Evolutionary conservation across 2,888 invertebrate genomes (phyloP).

Genomic region (Cephus sareptanus): DNA sequence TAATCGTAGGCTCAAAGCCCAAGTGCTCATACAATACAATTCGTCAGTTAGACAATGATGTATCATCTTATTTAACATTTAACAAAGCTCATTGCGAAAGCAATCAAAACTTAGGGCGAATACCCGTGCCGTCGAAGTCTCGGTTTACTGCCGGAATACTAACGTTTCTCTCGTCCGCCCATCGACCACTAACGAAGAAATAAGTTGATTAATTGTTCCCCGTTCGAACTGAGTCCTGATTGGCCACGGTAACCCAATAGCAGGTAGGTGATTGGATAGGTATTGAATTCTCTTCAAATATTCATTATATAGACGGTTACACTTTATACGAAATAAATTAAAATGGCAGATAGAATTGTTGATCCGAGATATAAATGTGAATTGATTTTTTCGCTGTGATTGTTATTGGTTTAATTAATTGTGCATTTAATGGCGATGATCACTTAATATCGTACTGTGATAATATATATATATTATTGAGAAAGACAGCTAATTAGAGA

Average conservation of each 20-base stretch:
- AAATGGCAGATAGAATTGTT: background rate
- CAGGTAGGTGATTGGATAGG: background rate
- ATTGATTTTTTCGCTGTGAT: background rate
- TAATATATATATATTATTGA: too few relatives aligned
- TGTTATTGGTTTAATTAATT: background rate
- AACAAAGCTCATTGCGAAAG: slow-evolving; percentile 64
- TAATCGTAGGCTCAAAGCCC: background rate
- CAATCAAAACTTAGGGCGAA: slow-evolving; percentile 61
- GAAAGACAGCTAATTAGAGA: background rate
- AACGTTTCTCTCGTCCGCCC: slow-evolving; percentile 35
- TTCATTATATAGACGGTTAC: background rate
- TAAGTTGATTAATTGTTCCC: slow-evolving; percentile 48
- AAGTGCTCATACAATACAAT: slow-evolving; percentile 12
- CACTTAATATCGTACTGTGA: too few relatives aligned
- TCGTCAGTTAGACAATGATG: slow-evolving; percentile 44
- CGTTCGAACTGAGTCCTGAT: slow-evolving; percentile 15
- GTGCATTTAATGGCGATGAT: too few relatives aligned
- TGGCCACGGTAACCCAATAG: slow-evolving; percentile 5
- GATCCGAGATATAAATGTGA: too few relatives aligned
- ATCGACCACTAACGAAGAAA: slow-evolving; percentile 37
- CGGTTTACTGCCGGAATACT: slow-evolving; percentile 53
- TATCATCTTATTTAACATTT: slow-evolving; percentile 62
- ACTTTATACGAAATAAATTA: background rate
- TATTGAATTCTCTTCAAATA: background rate
- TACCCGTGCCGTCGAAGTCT: slow-evolving; percentile 51